Base-by-base conservation (phyloP, 2,797 vertebrate species). In the Crotalus adamanteus region DNA sequence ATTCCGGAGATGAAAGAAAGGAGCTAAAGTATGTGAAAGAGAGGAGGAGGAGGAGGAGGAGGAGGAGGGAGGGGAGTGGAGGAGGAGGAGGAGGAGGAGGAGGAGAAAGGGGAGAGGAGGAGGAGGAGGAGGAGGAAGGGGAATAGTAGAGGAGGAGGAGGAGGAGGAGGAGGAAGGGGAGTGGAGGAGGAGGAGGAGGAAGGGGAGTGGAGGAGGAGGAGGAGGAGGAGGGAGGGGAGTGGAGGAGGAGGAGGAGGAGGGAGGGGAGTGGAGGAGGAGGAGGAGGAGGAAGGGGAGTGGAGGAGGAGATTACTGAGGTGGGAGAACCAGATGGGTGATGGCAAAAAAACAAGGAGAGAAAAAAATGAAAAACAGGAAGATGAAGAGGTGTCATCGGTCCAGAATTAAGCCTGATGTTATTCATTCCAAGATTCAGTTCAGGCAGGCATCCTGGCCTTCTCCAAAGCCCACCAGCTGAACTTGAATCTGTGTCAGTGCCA, bases 1-100 rank as follows among this genome's bases (percentile, higher is more conserved):
- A 98, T 95, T 92, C 95, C 95, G 37, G 96, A 97, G 97, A 98
- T 97, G 97, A 98, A 98, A 98, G 97, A 96, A 96, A 95, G 25
- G 20, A 96, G 95, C 96, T 96, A 96, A 97, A 96, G 96, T 97
- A 97, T 97, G 97, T 96, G 96, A 94, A 57, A 60, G 59, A 94
- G 95, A 89, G 87, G 87, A 95, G 51, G 78, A 73, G 92, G 94
- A 90, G 69, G 92, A 92, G 28, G 63, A 88, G 42, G 51, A 51
- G 51, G 93, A 94, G 94, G 94, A 91, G 95, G 91, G 90, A 90
- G 94, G 89, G 94, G n/a, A 28, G 42, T 42, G 94, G 93, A 92
- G 94, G 91, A 94, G n/a, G n/a, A 94, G 92, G 91, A 89, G 26
- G 92, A 88, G 1, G 96, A 90, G 94, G 51, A 51, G 7, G 93